These are phyloP conservation scores for Lochmaea crataegi DNA, from an alignment of 2,888 invertebrate genomes.

Conservation along the genomic window DNA sequence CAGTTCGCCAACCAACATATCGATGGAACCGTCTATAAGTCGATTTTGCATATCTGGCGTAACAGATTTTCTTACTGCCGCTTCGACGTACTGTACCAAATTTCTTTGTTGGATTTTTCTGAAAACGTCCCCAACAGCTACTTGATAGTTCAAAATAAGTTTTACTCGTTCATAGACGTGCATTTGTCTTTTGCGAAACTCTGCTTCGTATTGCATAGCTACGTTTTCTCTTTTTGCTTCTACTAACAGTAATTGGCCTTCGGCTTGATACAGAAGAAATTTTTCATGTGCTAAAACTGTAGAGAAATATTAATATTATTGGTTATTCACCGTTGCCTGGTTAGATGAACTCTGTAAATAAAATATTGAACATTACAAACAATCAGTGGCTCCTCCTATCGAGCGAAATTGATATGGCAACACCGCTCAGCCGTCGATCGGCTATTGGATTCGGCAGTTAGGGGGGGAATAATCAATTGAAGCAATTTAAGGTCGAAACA, in stretches of 20 bases:
- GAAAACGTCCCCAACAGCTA: constrained; percentile 83
- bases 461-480: no score
- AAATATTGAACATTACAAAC: background rate
- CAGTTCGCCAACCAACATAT: constrained; percentile 44
- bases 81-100: constrained; percentile 89
- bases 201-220: constrained; percentile 90
- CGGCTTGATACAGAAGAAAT: constrained; percentile 65
- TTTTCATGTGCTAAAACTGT: constrained; percentile 51
- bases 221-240: constrained; percentile 93
- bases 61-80: constrained; percentile 50
- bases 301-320: background rate
- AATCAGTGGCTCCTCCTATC: no score
- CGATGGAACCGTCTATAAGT: constrained; percentile 49
- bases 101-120: constrained; percentile 88
- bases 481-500: no score
- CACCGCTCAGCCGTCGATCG: no score
- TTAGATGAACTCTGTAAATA: background rate
- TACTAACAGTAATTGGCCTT: constrained; percentile 69
- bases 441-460: no score
- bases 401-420: no score
- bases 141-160: constrained; percentile 89
- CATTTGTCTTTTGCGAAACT: constrained; percentile 77
- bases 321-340: background rate
- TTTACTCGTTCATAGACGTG: constrained; percentile 76
- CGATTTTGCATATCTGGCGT: constrained; percentile 53